A percentile compares a stretch with the other conserved stretches of the same genome.
Evolutionary conservation across 2,888 invertebrate species (phyloP).

Genomic region (Rhaphigaster nebulosa): DNA sequence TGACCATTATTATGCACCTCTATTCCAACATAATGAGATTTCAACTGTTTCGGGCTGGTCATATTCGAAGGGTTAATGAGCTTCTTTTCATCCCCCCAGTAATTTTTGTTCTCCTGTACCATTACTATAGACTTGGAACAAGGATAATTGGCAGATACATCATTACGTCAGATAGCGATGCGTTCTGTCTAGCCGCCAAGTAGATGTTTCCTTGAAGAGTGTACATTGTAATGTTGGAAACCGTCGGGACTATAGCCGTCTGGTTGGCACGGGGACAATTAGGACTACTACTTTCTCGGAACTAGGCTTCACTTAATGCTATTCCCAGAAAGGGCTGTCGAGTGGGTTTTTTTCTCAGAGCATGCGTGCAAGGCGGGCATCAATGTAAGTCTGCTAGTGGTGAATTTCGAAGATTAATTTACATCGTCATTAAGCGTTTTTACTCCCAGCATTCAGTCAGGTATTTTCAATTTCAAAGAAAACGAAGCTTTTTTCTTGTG

Average conservation of each 20-base stretch:
- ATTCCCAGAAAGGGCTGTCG: background rate
- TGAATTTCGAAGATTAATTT: background rate
- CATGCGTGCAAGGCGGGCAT: background rate
- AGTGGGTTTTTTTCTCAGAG: background rate
- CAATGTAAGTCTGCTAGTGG: slow-evolving; percentile 2
- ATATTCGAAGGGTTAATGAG: too few relatives aligned
- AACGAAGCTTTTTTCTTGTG: background rate
- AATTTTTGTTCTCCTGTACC: background rate
- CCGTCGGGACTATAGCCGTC: background rate
- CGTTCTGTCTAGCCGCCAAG: background rate
- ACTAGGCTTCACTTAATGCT: background rate
- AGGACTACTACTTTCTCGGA: background rate
- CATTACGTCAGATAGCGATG: background rate
- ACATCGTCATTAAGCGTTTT: background rate
- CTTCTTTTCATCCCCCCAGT: too few relatives aligned
- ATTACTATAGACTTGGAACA: background rate
- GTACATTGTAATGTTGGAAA: background rate
- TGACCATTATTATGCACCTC: too few relatives aligned
- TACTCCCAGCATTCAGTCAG: background rate
- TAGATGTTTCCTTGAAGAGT: background rate
- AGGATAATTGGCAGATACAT: background rate
- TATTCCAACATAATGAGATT: too few relatives aligned
- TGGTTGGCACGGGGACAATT: background rate
- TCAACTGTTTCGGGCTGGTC: too few relatives aligned
- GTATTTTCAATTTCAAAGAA: background rate